phyloP scores from a whole-genome alignment of 1,140 invertebrate genomes.

The Thaumatotibia leucotreta region DNA sequence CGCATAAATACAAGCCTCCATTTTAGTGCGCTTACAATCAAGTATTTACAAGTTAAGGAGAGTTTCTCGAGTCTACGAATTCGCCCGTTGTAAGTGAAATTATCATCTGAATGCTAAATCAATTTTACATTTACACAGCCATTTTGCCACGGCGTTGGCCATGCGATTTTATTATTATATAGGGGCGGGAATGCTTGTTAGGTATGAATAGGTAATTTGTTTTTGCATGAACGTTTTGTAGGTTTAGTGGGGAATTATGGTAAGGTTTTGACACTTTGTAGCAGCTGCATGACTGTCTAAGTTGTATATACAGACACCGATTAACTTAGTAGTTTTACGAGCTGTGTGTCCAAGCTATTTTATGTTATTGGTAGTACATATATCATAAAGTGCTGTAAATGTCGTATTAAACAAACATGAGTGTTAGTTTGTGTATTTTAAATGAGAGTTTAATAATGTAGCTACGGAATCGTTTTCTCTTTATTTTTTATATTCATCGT shows the following conservation, averaged over 20 bases:
- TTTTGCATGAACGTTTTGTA: constrained; percentile 6
- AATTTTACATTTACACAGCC: constrained; percentile 49
- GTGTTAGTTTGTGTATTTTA: not conserved
- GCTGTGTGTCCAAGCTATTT: not conserved
- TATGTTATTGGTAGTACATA: constrained; percentile 23
- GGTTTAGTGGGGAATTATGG: not conserved
- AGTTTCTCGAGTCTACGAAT: constrained; percentile 27
- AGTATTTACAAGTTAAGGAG: constrained; percentile 26
- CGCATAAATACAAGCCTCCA: not conserved
- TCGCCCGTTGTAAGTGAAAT: constrained; percentile 32
- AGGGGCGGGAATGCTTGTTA: constrained; percentile 20
- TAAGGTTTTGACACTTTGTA: constrained; percentile 1
- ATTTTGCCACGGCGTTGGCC: constrained; percentile 34
- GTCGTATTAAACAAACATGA: constrained; percentile 20
- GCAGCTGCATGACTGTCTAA: not conserved
- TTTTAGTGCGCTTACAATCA: constrained; percentile 20
- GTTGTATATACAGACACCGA: not conserved
- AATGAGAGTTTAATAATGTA: not conserved
- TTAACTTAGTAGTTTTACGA: not conserved
- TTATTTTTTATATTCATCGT: too few relatives aligned
- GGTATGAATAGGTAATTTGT: constrained; percentile 24
- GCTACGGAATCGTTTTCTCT: too few relatives aligned
- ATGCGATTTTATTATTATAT: constrained; percentile 38
- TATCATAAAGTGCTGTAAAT: not conserved
- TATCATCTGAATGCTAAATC: constrained; percentile 61